Evolutionary conservation across 2,888 invertebrate genomes (phyloP), one percentile per base, ranked within the genome.

Genomic region (Lypha dubia): DNA sequence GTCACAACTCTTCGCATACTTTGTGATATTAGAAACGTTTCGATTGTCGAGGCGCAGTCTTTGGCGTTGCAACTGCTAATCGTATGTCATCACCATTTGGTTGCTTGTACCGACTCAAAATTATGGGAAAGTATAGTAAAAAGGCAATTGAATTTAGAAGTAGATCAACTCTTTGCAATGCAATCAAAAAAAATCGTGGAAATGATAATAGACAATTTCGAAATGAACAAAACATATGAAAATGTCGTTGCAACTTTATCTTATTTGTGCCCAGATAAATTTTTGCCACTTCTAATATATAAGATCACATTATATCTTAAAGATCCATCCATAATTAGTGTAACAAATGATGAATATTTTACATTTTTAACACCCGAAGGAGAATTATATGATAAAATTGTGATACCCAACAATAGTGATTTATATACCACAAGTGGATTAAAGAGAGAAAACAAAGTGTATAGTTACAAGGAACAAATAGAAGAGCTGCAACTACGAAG

Each of bases 381-480:
- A 3, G 96, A 97, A 89, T 93, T 99, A 0, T 99, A 96, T 91
- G 98, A 99, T 92, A 98, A 97, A 93, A 95, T 95, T 87, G 95
- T 96, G 0, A 92, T 97, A 68, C 95, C 96, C 20, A 91, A 90
- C 68, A 87, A 81, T 20, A 91, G 91, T 58, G 89, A 92, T 49
- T 90, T 91, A 67, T 92, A 91, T 84, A 88, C 89, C 20, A 91
- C 90, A 13, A 87, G 88, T 17, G 91, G 99, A 88, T 94, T 99
- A 91, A 98, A 97, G 92, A 94, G 98, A 17, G 99, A 99, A 91
- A 99, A 98, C 92, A 99, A 98, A 93, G 97, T 96, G 1, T 99
- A 99, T 92, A 98, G 98, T 85, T 98, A 97, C 92, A 97, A 98
- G 90, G 99, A 99, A 85, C 99, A 99, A 91, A 94, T 98, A 89